Percentiles rank a stretch among this genome's conserved stretches.
phyloP scores from a whole-genome alignment of 2,797 vertebrate species.

The Galaxias olidus region DNA sequence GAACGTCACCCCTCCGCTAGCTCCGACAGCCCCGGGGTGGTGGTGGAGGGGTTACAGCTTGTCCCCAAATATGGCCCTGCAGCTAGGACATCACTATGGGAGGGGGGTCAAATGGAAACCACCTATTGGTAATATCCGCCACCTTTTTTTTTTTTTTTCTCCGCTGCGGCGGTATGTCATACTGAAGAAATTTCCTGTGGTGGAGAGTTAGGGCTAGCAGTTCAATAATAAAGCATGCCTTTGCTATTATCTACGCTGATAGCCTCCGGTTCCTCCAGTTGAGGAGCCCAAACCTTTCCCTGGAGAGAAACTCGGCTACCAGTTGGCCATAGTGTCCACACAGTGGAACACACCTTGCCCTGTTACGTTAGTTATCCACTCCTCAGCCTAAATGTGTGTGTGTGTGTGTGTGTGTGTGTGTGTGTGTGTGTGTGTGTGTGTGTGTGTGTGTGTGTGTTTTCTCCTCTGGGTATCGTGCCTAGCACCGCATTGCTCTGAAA shows the following conservation, averaged over 20 bases:
- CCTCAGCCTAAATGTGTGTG: too few species aligned
- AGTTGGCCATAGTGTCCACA: too few species aligned
- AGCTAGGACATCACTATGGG: neutral
- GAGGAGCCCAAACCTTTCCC: too few species aligned
- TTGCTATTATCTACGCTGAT: too few species aligned
- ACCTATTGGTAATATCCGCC: neutral
- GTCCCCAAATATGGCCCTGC: neutral
- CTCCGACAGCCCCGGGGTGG: neutral
- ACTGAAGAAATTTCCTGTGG: slow-evolving; percentile 6
- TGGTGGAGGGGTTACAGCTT: neutral
- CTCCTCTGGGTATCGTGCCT: too few species aligned
- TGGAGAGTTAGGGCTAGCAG: neutral
- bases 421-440: neutral
- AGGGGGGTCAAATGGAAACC: neutral
- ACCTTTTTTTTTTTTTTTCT: neutral
- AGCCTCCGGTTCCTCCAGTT: too few species aligned
- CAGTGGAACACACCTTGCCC: too few species aligned
- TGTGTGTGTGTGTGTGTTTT: neutral
- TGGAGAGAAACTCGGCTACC: too few species aligned
- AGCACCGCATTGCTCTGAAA: too few species aligned
- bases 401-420: too few species aligned
- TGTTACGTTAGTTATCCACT: too few species aligned
- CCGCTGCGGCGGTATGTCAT: neutral
- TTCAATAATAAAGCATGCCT: neutral
- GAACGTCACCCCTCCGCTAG: neutral